Evolutionary conservation across 2,888 invertebrate species (phyloP), one percentile per base, ranked within the genome.

Genomic region (Labia minor): DNA sequence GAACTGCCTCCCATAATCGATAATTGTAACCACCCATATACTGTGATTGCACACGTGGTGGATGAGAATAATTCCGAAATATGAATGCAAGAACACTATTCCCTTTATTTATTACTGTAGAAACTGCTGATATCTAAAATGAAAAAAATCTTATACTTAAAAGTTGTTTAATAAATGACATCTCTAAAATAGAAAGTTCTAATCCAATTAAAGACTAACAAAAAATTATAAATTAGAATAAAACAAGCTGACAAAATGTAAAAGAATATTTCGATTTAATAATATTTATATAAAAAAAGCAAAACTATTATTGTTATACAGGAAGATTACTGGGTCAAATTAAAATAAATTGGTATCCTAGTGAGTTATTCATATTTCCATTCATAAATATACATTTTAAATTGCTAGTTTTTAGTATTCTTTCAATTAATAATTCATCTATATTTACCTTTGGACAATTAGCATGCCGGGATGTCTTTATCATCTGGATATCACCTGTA

Each of bases 61-160:
- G 87, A 71, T 86, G 81, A 69, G 86, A 84, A 79, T 95, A 95
- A 76, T 92, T 92, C 72, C 95, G 85, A 79, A 95, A 95, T 71
- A 95, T 81, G 78, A 85, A 92, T 4, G 92, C 87, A 72, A 86
- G 82, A 37, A 90, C 82, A 2, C 84, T 81, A 4, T 16, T 4
- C 11, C 84, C 81, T 65, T 87, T 86, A 78, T 88, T 90, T 69
- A 91, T 89, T 66, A 91, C 83, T 68, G 90, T 87, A 65, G 92
- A 91, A 68, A 92, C 85, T 19, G 87, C 84, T 74, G 88, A 86
- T 75, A 92, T 81, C 87, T 89, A 76, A 61, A 66, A 69, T 70
- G 71, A 63, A 61, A 65, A 3, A 18, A 1, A 10, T 61, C 14
- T 61, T 19, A 19, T 14, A 63, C 63, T 11, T 14, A 63, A 21